Conservation (phyloP, 92 coral and sea anemone genomes). For the Paramuricea clavata region DNA sequence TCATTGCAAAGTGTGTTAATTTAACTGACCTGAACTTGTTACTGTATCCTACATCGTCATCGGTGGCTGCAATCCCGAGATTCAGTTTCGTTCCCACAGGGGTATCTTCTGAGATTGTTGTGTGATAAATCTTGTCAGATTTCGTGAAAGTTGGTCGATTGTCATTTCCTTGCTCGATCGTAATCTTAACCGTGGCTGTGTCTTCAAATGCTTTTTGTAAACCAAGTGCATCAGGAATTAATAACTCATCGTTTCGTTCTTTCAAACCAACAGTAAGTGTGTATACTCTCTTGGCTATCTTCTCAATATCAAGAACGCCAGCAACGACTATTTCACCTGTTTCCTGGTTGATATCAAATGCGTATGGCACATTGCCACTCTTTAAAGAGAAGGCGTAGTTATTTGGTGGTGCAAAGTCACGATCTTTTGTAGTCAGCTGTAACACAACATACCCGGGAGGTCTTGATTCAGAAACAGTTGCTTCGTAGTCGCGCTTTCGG, state of each 20-base stretch:
- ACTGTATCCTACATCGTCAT: constrained; percentile 28
- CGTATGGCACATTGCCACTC: constrained; percentile 81
- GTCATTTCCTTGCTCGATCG: constrained; percentile 18
- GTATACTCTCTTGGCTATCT: background rate
- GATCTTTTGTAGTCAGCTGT: constrained; percentile 73
- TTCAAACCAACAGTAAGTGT: constrained; percentile 11
- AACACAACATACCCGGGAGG: constrained; percentile 82
- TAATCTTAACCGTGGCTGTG: background rate
- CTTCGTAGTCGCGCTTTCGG: constrained; percentile 53
- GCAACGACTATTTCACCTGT: constrained; percentile 89
- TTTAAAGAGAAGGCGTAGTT: constrained; percentile 79
- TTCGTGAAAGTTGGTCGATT: constrained; percentile 13
- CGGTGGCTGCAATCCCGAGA: constrained; percentile 7
- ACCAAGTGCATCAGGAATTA: background rate
- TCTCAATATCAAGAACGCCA: constrained; percentile 84
- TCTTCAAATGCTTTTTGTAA: background rate
- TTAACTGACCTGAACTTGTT: background rate
- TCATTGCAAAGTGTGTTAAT: background rate
- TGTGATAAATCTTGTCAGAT: background rate
- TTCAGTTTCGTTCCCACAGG: constrained; percentile 15
- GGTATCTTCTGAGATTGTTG: constrained; percentile 25
- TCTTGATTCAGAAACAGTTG: constrained; percentile 83
- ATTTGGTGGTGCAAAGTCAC: constrained; percentile 82
- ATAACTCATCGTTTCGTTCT: constrained; percentile 22
- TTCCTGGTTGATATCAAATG: constrained; percentile 84